phyloP scores from a whole-genome alignment of 2,113 vertebrate species.

The Halcyon senegalensis region DNA sequence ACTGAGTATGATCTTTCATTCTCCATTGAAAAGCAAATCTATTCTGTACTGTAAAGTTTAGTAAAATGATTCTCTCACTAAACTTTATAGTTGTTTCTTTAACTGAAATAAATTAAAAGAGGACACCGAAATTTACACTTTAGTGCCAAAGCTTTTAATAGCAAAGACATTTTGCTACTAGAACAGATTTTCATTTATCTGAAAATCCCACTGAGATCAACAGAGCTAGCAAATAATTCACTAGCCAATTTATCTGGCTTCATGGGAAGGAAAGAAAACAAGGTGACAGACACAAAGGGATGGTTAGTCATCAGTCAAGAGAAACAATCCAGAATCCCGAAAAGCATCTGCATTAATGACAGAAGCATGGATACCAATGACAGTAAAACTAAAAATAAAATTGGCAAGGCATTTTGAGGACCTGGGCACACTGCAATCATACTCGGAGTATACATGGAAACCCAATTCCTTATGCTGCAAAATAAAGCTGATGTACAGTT shows the following conservation, averaged over 20 bases:
- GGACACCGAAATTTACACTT: neutral
- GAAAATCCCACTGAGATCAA: neutral
- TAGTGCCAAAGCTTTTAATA: neutral
- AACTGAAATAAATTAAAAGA: neutral
- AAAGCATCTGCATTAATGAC: neutral
- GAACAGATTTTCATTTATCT: neutral
- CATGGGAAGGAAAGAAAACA: neutral
- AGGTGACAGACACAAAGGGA: neutral
- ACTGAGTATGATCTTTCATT: neutral
- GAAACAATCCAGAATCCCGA: neutral
- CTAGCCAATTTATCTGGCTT: neutral
- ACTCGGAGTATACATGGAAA: neutral
- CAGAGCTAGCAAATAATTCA: neutral
- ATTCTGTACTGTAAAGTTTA: neutral
- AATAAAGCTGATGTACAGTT: neutral
- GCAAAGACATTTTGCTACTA: neutral
- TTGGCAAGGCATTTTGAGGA: neutral
- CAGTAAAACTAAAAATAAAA: neutral
- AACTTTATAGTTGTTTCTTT: neutral
- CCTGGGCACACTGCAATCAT: neutral
- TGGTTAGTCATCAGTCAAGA: neutral
- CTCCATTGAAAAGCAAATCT: neutral
- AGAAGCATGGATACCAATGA: neutral
- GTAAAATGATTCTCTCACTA: neutral
- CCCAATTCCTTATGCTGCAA: neutral